A percentile compares a stretch with the other conserved stretches of the same genome.
These are phyloP conservation scores for Onthophagus taurus DNA, from an alignment of 1,140 invertebrate species.

Conservation along the genomic window DNA sequence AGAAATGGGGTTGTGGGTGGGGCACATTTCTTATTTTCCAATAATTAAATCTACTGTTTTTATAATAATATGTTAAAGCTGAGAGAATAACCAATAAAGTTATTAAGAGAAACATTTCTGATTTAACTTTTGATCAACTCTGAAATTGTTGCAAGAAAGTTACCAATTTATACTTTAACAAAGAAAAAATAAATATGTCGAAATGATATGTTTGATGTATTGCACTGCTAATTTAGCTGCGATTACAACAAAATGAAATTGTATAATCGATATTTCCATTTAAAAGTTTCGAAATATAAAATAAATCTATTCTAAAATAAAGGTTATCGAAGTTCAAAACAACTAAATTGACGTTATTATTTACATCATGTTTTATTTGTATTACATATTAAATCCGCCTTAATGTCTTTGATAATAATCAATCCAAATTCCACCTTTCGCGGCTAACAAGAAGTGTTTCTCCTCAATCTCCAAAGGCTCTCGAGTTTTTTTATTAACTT, in stretches of 20 bases:
- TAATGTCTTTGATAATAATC: constrained; percentile 7
- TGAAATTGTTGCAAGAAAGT: no score
- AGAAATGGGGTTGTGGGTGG: constrained; percentile 17
- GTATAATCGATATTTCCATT: not conserved
- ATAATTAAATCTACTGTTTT: constrained; percentile 19
- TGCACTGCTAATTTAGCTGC: not conserved
- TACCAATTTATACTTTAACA: no score
- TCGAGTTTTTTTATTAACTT: constrained; percentile 11
- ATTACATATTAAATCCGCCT: not conserved
- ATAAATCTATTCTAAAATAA: no score
- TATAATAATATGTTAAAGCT: constrained; percentile 4
- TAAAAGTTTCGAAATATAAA: no score
- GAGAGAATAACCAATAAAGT: not conserved
- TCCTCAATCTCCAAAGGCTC: constrained; percentile 8
- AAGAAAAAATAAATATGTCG: no score
- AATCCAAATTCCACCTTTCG: constrained; percentile 11
- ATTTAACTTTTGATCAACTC: not conserved
- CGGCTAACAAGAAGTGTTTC: constrained; percentile 3
- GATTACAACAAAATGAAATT: not conserved
- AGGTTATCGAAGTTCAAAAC: no score
- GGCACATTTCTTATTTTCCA: constrained; percentile 25
- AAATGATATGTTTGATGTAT: not conserved
- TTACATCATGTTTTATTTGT: not conserved
- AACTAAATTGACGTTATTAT: no score
- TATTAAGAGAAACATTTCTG: not conserved